phyloP scores from a whole-genome alignment of 2,888 invertebrate species.

The Electrophaes corylata region DNA sequence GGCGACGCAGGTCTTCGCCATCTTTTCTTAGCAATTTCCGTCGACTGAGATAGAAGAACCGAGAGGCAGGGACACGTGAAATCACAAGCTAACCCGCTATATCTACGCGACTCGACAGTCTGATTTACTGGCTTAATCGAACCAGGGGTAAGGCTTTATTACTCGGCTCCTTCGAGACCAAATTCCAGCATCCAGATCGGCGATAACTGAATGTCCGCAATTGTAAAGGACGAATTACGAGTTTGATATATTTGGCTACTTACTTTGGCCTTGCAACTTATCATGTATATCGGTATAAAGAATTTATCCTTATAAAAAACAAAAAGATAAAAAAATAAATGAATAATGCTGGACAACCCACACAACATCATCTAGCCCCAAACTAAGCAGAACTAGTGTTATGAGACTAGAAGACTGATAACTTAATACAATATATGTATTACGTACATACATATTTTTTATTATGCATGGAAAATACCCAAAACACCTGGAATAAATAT shows the following conservation, averaged over 20 bases:
- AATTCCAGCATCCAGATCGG: conserved; percentile 51
- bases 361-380: no score
- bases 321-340: no score
- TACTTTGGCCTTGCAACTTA: background rate
- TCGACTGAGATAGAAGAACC: conserved; percentile 57
- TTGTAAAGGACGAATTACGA: conserved; percentile 53
- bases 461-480: no score
- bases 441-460: no score
- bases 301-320: no score
- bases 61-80: conserved; percentile 69
- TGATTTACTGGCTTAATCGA: conserved; percentile 76
- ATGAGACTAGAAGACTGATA: no score
- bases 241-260: conserved; percentile 43
- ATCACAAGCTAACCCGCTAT: conserved; percentile 73
- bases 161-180: conserved; percentile 52
- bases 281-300: background rate
- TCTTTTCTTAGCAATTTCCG: conserved; percentile 76
- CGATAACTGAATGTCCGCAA: conserved; percentile 49
- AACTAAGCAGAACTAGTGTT: no score
- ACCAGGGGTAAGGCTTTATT: conserved; percentile 62
- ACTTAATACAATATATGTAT: no score
- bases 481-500: no score
- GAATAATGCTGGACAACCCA: no score
- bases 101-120: conserved; percentile 69
- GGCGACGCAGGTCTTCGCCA: conserved; percentile 57